Evolutionary conservation across 2,113 vertebrate genomes (phyloP).

Genomic region (Collichthys lucidus): DNA sequence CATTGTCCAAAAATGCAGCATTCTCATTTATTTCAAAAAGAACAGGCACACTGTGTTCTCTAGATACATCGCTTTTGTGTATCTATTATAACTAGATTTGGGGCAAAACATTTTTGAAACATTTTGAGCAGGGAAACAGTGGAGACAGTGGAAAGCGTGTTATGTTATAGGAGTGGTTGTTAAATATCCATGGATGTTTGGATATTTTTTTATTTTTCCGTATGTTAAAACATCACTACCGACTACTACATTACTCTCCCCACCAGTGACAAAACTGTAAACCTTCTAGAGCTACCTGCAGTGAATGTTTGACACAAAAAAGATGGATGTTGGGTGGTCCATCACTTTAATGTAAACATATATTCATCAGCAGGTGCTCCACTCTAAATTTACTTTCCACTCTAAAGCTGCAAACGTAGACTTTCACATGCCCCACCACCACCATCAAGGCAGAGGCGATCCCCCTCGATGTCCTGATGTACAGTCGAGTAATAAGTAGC

Average conservation of each 20-base stretch:
- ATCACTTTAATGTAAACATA: background rate
- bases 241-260: background rate
- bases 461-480: background rate
- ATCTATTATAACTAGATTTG: background rate
- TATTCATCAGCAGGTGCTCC: background rate
- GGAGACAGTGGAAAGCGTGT: too few relatives aligned
- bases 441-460: background rate
- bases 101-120: background rate
- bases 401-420: background rate
- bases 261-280: background rate
- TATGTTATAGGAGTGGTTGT: too few relatives aligned
- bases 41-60: background rate
- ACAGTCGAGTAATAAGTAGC: background rate
- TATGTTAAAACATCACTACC: background rate
- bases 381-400: background rate
- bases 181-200: too few relatives aligned
- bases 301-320: background rate
- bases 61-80: background rate
- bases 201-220: too few relatives aligned
- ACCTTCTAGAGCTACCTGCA: background rate
- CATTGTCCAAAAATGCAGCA: background rate
- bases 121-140: background rate
- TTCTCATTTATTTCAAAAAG: slow-evolving; percentile 6
- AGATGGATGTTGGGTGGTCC: background rate
- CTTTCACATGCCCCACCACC: background rate